phyloP scores from a whole-genome alignment of 1,140 invertebrate species.

The Anastrepha obliqua region DNA sequence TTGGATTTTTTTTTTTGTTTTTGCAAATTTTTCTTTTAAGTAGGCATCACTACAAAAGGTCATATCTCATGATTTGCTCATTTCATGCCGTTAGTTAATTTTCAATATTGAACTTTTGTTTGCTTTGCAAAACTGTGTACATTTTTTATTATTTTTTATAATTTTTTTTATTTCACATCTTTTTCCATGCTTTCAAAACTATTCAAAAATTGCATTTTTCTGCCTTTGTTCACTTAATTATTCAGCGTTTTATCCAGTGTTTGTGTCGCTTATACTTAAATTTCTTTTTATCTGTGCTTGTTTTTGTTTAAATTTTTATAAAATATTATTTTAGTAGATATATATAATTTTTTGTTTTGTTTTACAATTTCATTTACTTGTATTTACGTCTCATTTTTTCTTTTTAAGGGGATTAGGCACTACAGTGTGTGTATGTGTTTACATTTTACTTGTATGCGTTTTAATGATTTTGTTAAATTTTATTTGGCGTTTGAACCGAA shows the following conservation, averaged over 20 bases:
- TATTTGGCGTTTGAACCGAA: neutral
- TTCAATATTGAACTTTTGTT: neutral
- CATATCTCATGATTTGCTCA: constrained; percentile 6
- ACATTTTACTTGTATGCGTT: constrained; percentile 51
- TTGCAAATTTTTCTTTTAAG: neutral
- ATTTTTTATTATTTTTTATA: constrained; percentile 65
- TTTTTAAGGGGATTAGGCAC: constrained; percentile 67
- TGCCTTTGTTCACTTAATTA: constrained; percentile 32
- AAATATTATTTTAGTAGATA: constrained; percentile 49
- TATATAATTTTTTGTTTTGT: constrained; percentile 7
- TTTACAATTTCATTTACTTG: constrained; percentile 35
- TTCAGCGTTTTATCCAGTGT: constrained; percentile 49
- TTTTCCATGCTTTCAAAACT: constrained; percentile 49
- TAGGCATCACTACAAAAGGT: constrained; percentile 42
- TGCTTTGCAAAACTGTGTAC: constrained; percentile 60
- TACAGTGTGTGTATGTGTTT: constrained; percentile 67
- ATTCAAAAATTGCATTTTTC: constrained; percentile 47
- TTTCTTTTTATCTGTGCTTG: neutral
- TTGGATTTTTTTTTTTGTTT: constrained; percentile 54
- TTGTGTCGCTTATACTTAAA: neutral
- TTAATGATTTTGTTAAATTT: neutral
- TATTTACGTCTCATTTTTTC: constrained; percentile 29
- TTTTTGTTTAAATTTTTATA: constrained; percentile 49
- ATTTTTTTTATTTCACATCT: constrained; percentile 50
- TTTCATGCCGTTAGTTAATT: constrained; percentile 57